These are phyloP conservation scores for Creontiades dilutus DNA, from an alignment of 2,888 invertebrate genomes.

Conservation along the genomic window DNA sequence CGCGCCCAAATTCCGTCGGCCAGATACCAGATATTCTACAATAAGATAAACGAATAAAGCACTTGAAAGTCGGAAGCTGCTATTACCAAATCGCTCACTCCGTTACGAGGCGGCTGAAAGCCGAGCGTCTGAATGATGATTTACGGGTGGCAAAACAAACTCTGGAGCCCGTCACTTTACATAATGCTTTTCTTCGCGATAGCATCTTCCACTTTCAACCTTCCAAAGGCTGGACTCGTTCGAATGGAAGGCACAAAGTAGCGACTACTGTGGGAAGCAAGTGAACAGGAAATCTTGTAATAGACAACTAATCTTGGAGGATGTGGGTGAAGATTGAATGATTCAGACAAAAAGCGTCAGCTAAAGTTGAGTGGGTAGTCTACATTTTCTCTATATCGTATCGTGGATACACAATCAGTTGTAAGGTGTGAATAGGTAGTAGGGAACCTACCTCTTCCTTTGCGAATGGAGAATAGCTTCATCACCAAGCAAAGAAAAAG, in stretches of 20 bases:
- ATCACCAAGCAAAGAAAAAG: too few species aligned
- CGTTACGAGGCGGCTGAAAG: conserved; percentile 17
- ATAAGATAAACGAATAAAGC: not conserved
- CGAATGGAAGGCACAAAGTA: not conserved
- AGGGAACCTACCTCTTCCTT: too few species aligned
- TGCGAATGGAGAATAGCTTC: too few species aligned
- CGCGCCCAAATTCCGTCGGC: not conserved
- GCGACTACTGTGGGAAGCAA: conserved; percentile 14
- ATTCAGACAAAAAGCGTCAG: too few species aligned
- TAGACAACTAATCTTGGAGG: not conserved
- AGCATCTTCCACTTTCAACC: conserved; percentile 43
- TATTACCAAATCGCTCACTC: conserved; percentile 23
- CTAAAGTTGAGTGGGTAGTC: too few species aligned
- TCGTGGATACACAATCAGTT: too few species aligned
- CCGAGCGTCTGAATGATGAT: conserved; percentile 14
- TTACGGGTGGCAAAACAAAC: conserved; percentile 52
- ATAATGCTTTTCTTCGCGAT: conserved; percentile 25
- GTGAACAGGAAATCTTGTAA: not conserved
- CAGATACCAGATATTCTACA: not conserved
- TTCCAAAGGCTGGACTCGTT: not conserved
- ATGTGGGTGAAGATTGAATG: not conserved
- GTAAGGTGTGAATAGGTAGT: too few species aligned
- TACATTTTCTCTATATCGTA: too few species aligned
- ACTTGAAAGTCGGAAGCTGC: conserved; percentile 15
- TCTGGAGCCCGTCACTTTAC: conserved; percentile 38